phyloP scores from a whole-genome alignment of 1,140 invertebrate genomes.

The Hormaphis cornu region DNA sequence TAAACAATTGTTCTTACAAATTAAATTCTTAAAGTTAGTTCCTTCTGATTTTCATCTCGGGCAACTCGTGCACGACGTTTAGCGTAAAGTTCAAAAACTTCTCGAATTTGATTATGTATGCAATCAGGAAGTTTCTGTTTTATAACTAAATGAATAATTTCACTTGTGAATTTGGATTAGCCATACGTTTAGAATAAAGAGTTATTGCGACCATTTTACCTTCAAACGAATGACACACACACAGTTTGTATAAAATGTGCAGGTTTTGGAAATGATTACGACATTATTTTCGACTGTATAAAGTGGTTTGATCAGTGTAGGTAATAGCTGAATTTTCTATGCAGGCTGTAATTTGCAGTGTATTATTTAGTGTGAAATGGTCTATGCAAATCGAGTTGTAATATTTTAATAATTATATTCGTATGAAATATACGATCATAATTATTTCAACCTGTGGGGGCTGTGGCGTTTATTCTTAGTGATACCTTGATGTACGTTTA shows the following conservation, averaged over 20 bases:
- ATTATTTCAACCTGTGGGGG: too few species aligned
- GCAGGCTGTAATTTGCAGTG: too few species aligned
- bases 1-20: neutral
- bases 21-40: neutral
- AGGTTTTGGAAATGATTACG: neutral
- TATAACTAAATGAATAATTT: conserved; percentile 25
- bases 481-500: too few species aligned
- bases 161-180: conserved; percentile 14
- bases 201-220: neutral
- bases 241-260: neutral
- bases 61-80: neutral
- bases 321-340: too few species aligned
- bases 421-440: too few species aligned
- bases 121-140: conserved; percentile 16
- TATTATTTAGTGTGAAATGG: too few species aligned
- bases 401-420: too few species aligned
- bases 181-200: neutral
- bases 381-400: too few species aligned
- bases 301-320: neutral
- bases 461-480: too few species aligned
- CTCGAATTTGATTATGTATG: conserved; percentile 5
- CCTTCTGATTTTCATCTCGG: conserved; percentile 5
- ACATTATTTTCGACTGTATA: neutral
- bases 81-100: conserved; percentile 10
- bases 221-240: neutral